Conservation (phyloP, 2,797 vertebrate genomes). For the Diceros bicornis region DNA sequence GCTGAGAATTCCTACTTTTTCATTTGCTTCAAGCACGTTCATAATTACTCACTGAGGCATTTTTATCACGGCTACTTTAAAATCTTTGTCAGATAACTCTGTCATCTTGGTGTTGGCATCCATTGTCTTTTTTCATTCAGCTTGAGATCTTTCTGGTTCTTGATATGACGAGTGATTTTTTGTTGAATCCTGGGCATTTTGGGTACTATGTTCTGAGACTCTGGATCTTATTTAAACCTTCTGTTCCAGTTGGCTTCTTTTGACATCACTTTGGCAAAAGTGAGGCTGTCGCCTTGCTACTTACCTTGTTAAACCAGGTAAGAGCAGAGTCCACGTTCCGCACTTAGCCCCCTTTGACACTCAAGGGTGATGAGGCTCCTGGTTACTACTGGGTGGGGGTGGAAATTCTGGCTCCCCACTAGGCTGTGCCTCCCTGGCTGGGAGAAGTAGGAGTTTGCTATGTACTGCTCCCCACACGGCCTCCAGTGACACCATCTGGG, state of each 20-base stretch:
- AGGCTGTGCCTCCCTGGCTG: not conserved
- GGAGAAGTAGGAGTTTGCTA: not conserved
- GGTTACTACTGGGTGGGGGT: not conserved
- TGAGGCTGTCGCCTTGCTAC: not conserved
- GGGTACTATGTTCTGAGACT: not conserved
- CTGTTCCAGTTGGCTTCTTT: not conserved
- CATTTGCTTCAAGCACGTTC: not conserved
- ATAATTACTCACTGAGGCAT: not conserved
- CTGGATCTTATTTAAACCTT: not conserved
- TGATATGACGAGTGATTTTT: not conserved
- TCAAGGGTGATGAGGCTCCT: not conserved
- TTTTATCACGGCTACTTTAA: not conserved
- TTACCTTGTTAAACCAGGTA: not conserved
- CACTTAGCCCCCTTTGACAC: not conserved
- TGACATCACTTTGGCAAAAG: not conserved
- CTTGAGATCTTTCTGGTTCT: slow-evolving; percentile 12
- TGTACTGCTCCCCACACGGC: not conserved
- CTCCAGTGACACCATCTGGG: not conserved
- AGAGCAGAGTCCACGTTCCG: not conserved
- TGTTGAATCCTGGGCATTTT: not conserved
- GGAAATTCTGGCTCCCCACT: not conserved
- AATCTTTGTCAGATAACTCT: slow-evolving; percentile 7
- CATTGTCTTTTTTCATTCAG: not conserved
- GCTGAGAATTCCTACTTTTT: slow-evolving; percentile 24
- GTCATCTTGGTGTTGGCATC: not conserved